Percentiles rank a stretch among this genome's conserved stretches.
Conservation (phyloP, 2,113 vertebrate genomes). For the Saccopteryx bilineata region DNA sequence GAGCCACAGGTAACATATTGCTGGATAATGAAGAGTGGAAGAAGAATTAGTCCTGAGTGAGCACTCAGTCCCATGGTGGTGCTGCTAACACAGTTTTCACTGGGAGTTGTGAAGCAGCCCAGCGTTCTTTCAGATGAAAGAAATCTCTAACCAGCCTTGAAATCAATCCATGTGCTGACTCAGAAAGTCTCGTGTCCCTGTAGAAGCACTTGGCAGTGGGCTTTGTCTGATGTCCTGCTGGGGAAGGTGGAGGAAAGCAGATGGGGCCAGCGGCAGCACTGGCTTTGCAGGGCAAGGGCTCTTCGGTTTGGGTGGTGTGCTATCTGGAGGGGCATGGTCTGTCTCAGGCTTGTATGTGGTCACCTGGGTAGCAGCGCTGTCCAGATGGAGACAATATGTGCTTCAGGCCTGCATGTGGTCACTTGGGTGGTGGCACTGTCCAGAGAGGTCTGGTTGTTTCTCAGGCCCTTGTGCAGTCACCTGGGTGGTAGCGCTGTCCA, state of each 20-base stretch:
- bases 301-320: not conserved
- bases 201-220: not conserved
- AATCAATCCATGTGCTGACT: not conserved
- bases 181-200: not conserved
- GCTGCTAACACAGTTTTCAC: not conserved
- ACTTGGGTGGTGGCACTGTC: not conserved
- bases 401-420: not conserved
- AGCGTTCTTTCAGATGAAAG: not conserved
- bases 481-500: not conserved
- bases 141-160: not conserved
- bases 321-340: too few relatives aligned
- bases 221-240: not conserved
- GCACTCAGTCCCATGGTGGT: too few relatives aligned
- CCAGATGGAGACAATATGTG: too few relatives aligned
- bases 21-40: not conserved
- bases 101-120: not conserved
- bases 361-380: not conserved
- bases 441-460: too few relatives aligned
- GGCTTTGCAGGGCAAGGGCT: not conserved
- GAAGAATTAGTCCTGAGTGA: too few relatives aligned
- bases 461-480: not conserved
- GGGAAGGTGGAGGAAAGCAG: not conserved
- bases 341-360: not conserved
- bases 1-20: accelerated
- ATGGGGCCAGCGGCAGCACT: not conserved